Percentiles rank a stretch among this genome's conserved stretches.
phyloP scores from a whole-genome alignment of 2,113 vertebrate species.

The Dasyprocta punctata region DNA sequence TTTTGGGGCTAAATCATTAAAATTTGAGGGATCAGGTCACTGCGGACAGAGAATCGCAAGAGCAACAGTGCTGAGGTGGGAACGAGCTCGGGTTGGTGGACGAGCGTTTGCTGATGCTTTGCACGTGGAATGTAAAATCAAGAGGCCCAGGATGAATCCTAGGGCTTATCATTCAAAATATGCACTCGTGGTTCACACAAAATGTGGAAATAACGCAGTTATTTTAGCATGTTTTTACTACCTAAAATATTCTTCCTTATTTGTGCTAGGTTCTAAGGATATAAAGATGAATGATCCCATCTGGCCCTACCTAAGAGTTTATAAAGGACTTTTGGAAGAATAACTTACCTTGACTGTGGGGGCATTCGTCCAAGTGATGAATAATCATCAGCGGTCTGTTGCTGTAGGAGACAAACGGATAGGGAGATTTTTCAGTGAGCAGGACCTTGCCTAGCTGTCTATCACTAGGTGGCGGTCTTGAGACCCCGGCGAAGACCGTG shows the following conservation, averaged over 20 bases:
- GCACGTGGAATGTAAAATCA: background rate
- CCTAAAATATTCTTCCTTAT: background rate
- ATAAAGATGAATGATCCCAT: background rate
- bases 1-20: no score
- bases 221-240: background rate
- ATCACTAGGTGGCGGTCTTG: slow-evolving; percentile 72
- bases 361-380: slow-evolving; percentile 95
- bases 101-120: background rate
- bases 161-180: background rate
- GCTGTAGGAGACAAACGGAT: slow-evolving; percentile 82
- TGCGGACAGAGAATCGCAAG: background rate
- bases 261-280: background rate
- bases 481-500: background rate
- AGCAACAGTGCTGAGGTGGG: background rate
- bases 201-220: background rate
- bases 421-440: background rate
- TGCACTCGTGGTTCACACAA: no score
- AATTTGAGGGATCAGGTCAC: background rate
- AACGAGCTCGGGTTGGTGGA: background rate
- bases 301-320: background rate
- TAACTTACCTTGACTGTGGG: slow-evolving; percentile 92
- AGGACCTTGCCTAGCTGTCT: background rate
- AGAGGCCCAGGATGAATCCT: background rate
- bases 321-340: background rate
- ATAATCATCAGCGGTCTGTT: slow-evolving; percentile 96